These are phyloP conservation scores for Microtus pennsylvanicus DNA, from an alignment of 2,113 vertebrate species.

Conservation along the genomic window DNA sequence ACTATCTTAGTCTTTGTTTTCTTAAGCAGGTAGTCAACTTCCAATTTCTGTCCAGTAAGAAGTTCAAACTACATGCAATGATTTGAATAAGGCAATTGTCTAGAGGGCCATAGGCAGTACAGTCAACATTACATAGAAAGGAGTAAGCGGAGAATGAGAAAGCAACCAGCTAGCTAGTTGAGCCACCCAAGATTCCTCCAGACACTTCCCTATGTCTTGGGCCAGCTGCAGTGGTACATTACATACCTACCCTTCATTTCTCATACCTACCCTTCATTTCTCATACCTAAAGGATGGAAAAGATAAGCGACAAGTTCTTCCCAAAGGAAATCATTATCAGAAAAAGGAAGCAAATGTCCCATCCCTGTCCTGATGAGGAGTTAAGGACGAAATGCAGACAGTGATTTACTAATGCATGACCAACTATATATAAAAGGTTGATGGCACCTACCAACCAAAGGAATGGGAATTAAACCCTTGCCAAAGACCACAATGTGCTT, in stretches of 20 bases:
- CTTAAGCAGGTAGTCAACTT: constrained; percentile 17
- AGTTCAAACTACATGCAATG: neutral
- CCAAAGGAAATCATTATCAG: constrained; percentile 2
- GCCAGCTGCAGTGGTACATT: neutral
- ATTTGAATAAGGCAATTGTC: neutral
- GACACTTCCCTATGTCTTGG: neutral
- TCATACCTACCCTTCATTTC: neutral
- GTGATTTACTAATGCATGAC: neutral
- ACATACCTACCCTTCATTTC: neutral
- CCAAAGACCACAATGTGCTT: neutral
- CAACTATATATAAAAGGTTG: neutral
- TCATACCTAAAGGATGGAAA: neutral
- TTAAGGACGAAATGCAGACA: neutral
- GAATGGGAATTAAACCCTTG: neutral
- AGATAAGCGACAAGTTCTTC: neutral
- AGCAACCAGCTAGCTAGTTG: neutral
- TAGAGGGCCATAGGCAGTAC: neutral
- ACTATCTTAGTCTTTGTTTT: constrained; percentile 39
- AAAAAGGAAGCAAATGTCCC: constrained; percentile 15
- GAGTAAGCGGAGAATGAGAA: neutral
- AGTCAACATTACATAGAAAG: neutral
- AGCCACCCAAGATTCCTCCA: neutral
- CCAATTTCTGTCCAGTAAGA: neutral
- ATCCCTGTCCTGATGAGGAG: neutral
- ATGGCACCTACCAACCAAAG: neutral